Conservation (phyloP, 2,797 vertebrate species). For the Phalanger gymnotis region DNA sequence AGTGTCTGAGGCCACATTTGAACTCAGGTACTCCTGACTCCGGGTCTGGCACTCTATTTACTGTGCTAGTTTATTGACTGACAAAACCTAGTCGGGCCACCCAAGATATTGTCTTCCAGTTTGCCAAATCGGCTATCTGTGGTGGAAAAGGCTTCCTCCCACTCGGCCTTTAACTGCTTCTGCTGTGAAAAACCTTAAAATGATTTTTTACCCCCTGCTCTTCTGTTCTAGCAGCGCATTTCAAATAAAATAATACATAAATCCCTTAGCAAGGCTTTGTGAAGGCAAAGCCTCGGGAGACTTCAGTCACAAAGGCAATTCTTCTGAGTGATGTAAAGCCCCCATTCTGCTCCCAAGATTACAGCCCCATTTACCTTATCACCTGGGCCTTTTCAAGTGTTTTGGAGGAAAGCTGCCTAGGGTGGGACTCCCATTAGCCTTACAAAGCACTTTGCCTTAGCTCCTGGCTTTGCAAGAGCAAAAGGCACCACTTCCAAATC, state of each 20-base stretch:
- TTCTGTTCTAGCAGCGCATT: neutral
- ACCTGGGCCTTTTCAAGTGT: neutral
- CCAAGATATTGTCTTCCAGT: neutral
- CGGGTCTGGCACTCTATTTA: neutral
- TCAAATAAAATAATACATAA: neutral
- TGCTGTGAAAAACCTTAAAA: neutral
- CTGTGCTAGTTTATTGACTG: neutral
- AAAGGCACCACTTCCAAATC: neutral
- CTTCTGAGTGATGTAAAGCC: neutral
- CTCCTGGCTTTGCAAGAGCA: neutral
- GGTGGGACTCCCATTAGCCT: neutral
- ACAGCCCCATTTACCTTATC: neutral
- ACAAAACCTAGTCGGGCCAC: neutral
- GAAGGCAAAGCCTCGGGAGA: neutral
- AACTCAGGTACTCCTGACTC: neutral
- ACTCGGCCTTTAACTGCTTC: neutral
- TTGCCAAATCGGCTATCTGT: no score
- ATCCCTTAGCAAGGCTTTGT: neutral
- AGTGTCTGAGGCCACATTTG: neutral
- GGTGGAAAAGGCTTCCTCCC: neutral
- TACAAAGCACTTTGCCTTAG: no score
- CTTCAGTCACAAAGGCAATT: neutral
- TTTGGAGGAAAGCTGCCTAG: neutral
- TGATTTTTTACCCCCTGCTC: neutral
- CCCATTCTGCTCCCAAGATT: neutral